These are phyloP conservation scores for Colletes collaris DNA, from an alignment of 2,888 invertebrate genomes.

Conservation along the genomic window DNA sequence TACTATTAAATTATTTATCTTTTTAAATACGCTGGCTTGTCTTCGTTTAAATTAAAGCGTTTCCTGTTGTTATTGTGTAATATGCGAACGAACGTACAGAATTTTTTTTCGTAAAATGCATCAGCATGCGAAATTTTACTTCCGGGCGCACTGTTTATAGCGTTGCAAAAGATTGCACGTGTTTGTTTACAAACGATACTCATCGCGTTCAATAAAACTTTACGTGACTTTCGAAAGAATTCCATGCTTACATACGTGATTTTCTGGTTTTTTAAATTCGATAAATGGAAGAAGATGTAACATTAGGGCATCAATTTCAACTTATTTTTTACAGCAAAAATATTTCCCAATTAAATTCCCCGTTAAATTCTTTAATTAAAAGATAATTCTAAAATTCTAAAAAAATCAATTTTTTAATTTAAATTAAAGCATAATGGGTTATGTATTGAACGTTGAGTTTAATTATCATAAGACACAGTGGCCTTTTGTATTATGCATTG, in stretches of 20 bases:
- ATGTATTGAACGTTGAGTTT: too few species aligned
- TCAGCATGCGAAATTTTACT: not conserved
- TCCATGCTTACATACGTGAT: constrained; percentile 23
- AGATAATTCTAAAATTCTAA: too few species aligned
- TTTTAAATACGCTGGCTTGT: too few species aligned
- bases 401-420: too few species aligned
- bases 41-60: too few species aligned
- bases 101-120: not conserved
- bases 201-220: not conserved
- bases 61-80: too few species aligned
- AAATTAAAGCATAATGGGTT: too few species aligned
- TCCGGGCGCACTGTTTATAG: not conserved
- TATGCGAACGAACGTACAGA: too few species aligned
- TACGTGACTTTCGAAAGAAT: constrained; percentile 29
- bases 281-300: constrained; percentile 27
- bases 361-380: too few species aligned
- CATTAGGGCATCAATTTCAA: not conserved
- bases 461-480: too few species aligned
- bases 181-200: not conserved
- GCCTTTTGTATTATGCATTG: too few species aligned
- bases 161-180: not conserved
- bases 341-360: not conserved
- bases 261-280: not conserved
- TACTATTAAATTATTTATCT: too few species aligned
- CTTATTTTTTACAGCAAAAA: not conserved